Evolutionary conservation across 2,888 invertebrate species (phyloP), one percentile per base, ranked within the genome.

Genomic region (Melanchra persicariae): DNA sequence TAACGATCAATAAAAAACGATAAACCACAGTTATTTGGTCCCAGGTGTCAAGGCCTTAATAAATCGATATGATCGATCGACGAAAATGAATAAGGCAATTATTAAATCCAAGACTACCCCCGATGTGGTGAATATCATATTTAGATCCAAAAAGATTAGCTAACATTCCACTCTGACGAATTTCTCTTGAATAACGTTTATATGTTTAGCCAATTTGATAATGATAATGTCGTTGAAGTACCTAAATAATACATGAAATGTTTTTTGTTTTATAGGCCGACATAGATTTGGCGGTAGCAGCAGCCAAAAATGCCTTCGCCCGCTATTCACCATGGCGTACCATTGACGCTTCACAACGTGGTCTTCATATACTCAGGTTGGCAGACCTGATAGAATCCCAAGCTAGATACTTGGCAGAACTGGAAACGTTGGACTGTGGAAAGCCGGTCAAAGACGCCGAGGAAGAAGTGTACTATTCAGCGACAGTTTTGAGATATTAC

Each of bases 401-500:
- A 87, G 96, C 96, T 43, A 94, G 96, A 22, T 97, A 98, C 77
- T 90, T 99, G 74, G 98, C 98, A 5, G 98, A 98, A 87, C 96
- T 99, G 82, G 99, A 99, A 95, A 99, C 99, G 0, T 91, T 99
- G 77, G 99, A 99, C 91, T 99, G 99, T 92, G 99, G 99, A 0
- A 99, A 99, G 90, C 99, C 99, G 0, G 99, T 97, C 85, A 95
- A 96, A 43, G 94, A 96, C 76, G 97, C 98, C 0, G 96, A 96
- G 76, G 97, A 97, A 55, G 98, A 98, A 91, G 93, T 98, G 0
- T 96, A 96, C 12, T 94, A 95, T 74, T 95, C 97, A 19, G 96
- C 97, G 0, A 96, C 96, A 64, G 96, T 97, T 51, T 86, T 98
- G 10, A 97, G 98, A 83, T 99, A 99, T 89, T 98, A 97, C 92